Percentiles rank a stretch among this genome's conserved stretches.
Conservation (phyloP, 1,140 invertebrate genomes). For the Brachionus manjavacas region DNA sequence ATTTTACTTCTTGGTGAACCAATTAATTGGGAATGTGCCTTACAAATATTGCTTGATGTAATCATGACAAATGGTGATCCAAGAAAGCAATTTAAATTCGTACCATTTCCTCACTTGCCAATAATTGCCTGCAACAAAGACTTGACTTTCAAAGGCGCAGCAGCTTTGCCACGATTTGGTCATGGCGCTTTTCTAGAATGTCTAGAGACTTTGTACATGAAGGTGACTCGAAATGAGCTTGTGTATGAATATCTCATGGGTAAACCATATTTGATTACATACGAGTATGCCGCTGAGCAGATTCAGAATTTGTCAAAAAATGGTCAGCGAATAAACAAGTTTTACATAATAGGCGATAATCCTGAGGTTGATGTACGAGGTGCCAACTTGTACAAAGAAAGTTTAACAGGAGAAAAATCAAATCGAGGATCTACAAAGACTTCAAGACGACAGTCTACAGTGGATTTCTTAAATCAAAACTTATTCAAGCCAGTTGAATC, state of each 20-base stretch:
- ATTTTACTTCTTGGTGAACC: constrained; percentile 57
- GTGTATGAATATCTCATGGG: constrained; percentile 56
- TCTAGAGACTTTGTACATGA: constrained; percentile 55
- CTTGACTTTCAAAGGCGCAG: constrained; percentile 56
- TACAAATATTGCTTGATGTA: constrained; percentile 67
- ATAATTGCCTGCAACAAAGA: constrained; percentile 58
- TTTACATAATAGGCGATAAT: constrained; percentile 63
- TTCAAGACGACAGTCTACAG: constrained; percentile 44
- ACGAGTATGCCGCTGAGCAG: constrained; percentile 53
- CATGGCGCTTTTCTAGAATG: constrained; percentile 56
- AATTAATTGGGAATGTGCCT: constrained; percentile 56
- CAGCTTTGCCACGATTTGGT: constrained; percentile 56
- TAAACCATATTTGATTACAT: constrained; percentile 58
- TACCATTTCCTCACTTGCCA: constrained; percentile 47
- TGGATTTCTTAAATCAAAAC: not conserved
- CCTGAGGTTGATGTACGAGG: constrained; percentile 69
- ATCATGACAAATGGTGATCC: constrained; percentile 65
- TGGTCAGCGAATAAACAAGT: constrained; percentile 48
- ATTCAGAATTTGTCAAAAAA: constrained; percentile 47
- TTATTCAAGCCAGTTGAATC: constrained; percentile 48
- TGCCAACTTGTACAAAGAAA: constrained; percentile 68
- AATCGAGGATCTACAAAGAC: constrained; percentile 34
- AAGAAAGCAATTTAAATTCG: constrained; percentile 23
- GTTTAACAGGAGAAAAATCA: constrained; percentile 56
- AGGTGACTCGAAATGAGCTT: constrained; percentile 54